phyloP scores from a whole-genome alignment of 2,113 vertebrate genomes.

The Sus scrofa region DNA sequence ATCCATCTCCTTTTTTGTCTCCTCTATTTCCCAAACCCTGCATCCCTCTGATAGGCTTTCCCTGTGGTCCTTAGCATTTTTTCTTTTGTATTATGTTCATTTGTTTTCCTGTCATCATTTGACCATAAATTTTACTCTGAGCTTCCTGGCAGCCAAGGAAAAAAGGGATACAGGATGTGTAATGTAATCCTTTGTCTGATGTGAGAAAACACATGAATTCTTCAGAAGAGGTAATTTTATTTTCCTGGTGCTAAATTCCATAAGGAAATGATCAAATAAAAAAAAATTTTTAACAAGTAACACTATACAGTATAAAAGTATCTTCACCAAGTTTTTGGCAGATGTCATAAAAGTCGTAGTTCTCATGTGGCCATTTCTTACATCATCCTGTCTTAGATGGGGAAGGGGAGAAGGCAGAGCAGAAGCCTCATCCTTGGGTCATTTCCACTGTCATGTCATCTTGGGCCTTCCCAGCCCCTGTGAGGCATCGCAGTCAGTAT shows the following conservation, averaged over 20 bases:
- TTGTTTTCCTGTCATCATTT: slow-evolving; percentile 41
- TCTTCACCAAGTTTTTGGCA: background rate
- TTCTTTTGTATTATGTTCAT: background rate
- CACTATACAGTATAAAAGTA: background rate
- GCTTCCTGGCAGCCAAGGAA: background rate
- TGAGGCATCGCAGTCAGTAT: accelerated
- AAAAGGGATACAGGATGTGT: background rate
- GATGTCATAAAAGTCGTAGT: background rate
- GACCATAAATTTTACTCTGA: slow-evolving; percentile 14
- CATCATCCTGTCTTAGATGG: background rate
- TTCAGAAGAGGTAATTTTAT: slow-evolving; percentile 44
- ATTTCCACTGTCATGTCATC: background rate
- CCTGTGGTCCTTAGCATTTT: background rate
- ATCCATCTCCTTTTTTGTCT: background rate
- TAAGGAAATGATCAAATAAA: background rate
- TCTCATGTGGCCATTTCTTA: background rate
- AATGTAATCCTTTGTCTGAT: slow-evolving; percentile 7
- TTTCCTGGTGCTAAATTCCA: background rate
- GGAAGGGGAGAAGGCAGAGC: background rate
- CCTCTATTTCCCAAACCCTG: background rate
- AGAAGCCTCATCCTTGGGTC: background rate
- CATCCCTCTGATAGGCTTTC: background rate
- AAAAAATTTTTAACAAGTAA: background rate
- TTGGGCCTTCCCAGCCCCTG: background rate
- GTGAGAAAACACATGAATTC: background rate